Base-by-base conservation (phyloP, 1,140 invertebrate genomes). In the Hylaeus volcanicus region DNA sequence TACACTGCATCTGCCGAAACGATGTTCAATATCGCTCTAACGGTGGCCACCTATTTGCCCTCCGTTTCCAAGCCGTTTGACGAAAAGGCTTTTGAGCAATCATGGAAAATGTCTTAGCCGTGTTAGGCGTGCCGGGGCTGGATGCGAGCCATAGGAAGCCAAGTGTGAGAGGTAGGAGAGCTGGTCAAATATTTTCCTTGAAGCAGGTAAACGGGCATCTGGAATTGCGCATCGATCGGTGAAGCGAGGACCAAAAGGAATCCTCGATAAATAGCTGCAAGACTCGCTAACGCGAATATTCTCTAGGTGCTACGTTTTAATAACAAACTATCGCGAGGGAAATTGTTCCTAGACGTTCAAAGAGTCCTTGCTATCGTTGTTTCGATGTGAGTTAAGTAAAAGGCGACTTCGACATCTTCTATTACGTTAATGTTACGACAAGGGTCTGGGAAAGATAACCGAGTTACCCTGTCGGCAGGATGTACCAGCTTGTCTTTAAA, bases 71-170 rank as follows among this genome's bases (percentile, higher is more conserved):
- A 55, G 60, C 48, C 68, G 66, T 37, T 69, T 58, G 74, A 69
- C 63, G 69, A 51, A 53, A 71, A 74, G 12, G 79, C 83, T 85
- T 86, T 86, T 82, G 79, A 86, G 84, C 83, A 86, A 86, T 86
- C 79, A 76, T 69, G 71, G 74, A 63, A 77, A 81, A 81, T 58
- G 71, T 71, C 69, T 85, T 81, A 53, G 48, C 51, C 39, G 15
- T 76, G 79, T 85, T 81, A 66, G 69, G 37, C 70, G 45, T 64
- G 66, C 69, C 15, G 26, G 69, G 43, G 37, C 14, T 69, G 66
- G 75, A 55, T 73, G 26, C 55, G 5, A 76, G 69, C 6, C 48
- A 6, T 61, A 51, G 37, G 41, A 53, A 74, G 61, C 41, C 26
- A 41, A 69, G 41, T 11, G 8, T 14, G 43, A 1, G 12, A 58